Base-by-base conservation (phyloP, 2,888 invertebrate genomes). In the Acronicta leporina region DNA sequence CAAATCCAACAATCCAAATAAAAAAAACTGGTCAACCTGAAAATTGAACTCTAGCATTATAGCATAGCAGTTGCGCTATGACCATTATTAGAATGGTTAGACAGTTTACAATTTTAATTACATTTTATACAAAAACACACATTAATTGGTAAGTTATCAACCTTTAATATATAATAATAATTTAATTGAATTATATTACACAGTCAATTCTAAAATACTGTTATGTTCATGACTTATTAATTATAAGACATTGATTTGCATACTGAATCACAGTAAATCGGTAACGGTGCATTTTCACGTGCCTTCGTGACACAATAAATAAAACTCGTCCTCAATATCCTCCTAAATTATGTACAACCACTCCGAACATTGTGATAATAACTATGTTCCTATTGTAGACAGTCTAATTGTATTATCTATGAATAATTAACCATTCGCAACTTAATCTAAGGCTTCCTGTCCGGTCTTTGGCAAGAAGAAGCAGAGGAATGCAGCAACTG, bases 401-500 rank as follows among this genome's bases (percentile, higher is more conserved):
- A 87, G 84, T 88, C 88, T 91, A 90, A 86, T 89, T 91, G 80
- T 88, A 89, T 89, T 92, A 91, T 71, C 81, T 83, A 83, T 64
- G 64, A 77, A 73, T 80, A 69, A 79, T 79, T 84, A 81, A 80
- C 77, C 81, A 81, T 79, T 82, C 68, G 71, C 72, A 49, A 76
- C 80, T 88, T 95, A 96, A 86, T 96, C 96, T 86, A 97, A 88
- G 42, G 96, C 96, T 82, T 96, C 96, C 84, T 96, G 96, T 75
- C 97, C 97, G 64, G 97, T 97, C 89, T 95, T 96, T 81, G 97
- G 97, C 86, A 97, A 94, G 86, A 97, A 92, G 90, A 97, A 95
- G 88, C 97, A 97, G 73, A 97, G 94, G 68, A 96, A 87, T 66
- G 96, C 97, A 91, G 97, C 96, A 81, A 95, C 97, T 97, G 93